phyloP scores from a whole-genome alignment of 2,797 vertebrate genomes.

The Chaenodraco wilsoni region DNA sequence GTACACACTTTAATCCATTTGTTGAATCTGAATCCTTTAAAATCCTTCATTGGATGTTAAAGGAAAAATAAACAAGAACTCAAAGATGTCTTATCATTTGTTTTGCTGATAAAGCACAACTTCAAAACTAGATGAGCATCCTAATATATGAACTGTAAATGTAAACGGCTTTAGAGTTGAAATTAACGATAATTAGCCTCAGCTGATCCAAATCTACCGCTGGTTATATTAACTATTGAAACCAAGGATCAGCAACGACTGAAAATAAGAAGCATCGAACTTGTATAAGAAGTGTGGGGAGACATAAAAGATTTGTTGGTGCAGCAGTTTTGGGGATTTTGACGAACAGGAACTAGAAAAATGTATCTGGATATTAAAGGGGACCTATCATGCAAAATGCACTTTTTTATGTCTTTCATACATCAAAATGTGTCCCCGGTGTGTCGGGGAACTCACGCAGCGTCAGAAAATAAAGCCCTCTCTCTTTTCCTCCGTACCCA shows the following conservation, averaged over 20 bases:
- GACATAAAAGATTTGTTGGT: not conserved
- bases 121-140: not conserved
- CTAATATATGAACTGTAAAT: not conserved
- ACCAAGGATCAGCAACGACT: not conserved
- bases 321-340: not conserved
- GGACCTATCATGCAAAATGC: too few relatives aligned
- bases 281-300: not conserved
- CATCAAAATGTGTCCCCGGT: too few relatives aligned
- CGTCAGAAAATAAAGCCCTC: too few relatives aligned
- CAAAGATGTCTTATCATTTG: not conserved
- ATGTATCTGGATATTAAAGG: not conserved
- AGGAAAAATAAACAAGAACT: not conserved
- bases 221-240: not conserved
- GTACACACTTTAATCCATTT: not conserved
- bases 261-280: not conserved
- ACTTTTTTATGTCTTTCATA: too few relatives aligned
- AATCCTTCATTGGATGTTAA: not conserved
- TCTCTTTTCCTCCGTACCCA: too few relatives aligned
- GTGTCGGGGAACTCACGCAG: too few relatives aligned
- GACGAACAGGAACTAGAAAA: not conserved
- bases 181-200: not conserved
- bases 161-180: not conserved
- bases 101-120: not conserved
- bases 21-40: not conserved
- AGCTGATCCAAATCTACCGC: not conserved